Evolutionary conservation across 2,888 invertebrate genomes (phyloP), one percentile per base, ranked within the genome.

Genomic region (Sesamia inferens): DNA sequence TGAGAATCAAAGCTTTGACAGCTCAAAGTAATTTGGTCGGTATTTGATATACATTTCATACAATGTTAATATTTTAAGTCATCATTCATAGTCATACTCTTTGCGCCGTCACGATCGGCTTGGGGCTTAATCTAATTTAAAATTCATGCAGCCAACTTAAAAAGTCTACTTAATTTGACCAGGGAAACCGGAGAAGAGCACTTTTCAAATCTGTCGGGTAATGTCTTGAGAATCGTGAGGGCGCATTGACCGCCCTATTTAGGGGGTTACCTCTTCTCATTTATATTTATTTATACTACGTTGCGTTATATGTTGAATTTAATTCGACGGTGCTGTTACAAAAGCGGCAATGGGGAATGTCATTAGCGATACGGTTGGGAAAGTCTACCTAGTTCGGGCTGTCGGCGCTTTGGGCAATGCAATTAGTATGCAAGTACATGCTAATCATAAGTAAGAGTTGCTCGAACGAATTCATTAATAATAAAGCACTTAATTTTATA

Each of bases 81-180:
- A 95, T 95, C 95, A 92, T 93, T 95, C 94, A 94, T 94, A 94
- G 92, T 92, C 93, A 94, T 94, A 94, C 92, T 92, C 93, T 94
- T 93, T 94, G 94, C 94, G 92, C 88, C 90, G 94, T 95, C 95
- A 95, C 95, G 96, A 94, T 90, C 92, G 88, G 93, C 94, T 92
- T 85, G 88, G 87, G 93, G 95, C 93, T 93, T 94, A 93, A 93
- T 93, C 93, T 92, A 95, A 95, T 95, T 95, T 94, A 92, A 94
- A 94, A 93, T 93, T 93, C 89, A 94, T 91, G 92, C 95, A 89
- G 88, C 92, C 89, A 91, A 91, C 90, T 93, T 91, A 90, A 92
- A 92, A 92, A 92, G 92, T 91, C 88, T 88, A 88, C 90, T 90
- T 91, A 92, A 93, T 93, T 92, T 90, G 81, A 87, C 80, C 85